Evolutionary conservation across 2,797 vertebrate genomes (phyloP).

Genomic region (Eleutherodactylus coqui): DNA sequence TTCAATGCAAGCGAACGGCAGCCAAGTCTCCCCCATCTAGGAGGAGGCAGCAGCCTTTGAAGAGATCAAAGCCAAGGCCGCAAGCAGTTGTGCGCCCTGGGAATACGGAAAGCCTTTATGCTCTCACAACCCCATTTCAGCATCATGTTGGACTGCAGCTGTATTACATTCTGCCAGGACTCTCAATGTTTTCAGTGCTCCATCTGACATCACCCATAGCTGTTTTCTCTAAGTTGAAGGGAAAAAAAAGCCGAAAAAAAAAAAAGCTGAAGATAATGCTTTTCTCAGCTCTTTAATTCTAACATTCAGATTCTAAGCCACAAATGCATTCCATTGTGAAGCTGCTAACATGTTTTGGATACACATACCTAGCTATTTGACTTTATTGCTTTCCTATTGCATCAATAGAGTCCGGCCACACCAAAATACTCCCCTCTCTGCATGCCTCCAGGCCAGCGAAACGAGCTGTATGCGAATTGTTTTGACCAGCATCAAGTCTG

Average conservation of each 20-base stretch:
- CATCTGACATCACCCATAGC: slow-evolving; percentile 98
- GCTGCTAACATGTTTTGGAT: slow-evolving; percentile 73
- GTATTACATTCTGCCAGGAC: slow-evolving; percentile 97
- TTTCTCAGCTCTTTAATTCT: slow-evolving; percentile 98
- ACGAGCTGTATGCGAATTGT: neutral
- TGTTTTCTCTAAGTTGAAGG: slow-evolving; percentile 81
- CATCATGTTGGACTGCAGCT: slow-evolving; percentile 99
- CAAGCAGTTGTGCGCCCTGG: slow-evolving; percentile 99
- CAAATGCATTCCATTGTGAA: slow-evolving; percentile 90
- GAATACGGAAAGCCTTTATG: slow-evolving; percentile 95
- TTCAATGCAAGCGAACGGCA: slow-evolving; percentile 90
- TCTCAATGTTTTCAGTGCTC: slow-evolving; percentile 98
- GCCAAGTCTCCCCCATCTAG: slow-evolving; percentile 99
- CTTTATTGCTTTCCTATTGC: slow-evolving; percentile 9
- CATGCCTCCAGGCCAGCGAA: slow-evolving; percentile 9
- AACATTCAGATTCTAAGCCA: slow-evolving; percentile 88
- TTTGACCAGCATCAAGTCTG: slow-evolving; percentile 46
- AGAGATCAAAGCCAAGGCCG: slow-evolving; percentile 99
- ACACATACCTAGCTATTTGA: slow-evolving; percentile 76
- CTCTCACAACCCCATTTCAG: slow-evolving; percentile 95
- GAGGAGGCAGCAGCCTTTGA: slow-evolving; percentile 99
- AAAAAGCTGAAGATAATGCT: slow-evolving; percentile 84
- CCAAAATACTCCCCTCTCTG: slow-evolving; percentile 13
- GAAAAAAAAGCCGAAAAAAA: slow-evolving; percentile 77
- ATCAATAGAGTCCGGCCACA: slow-evolving; percentile 29